Conservation (phyloP, 2,888 invertebrate genomes). For the Mesorhabditis belari region DNA sequence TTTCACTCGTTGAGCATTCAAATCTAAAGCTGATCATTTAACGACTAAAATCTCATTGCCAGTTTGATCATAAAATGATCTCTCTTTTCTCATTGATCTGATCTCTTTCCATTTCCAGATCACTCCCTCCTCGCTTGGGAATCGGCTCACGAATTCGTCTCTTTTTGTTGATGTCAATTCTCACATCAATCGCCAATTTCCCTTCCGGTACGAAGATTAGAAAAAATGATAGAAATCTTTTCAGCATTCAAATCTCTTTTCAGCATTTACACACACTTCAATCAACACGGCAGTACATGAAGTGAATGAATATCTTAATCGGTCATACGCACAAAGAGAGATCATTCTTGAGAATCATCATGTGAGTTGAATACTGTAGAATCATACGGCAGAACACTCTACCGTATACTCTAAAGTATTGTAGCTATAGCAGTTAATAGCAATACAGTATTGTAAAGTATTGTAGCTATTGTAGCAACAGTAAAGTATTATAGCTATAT, state of each 20-base stretch:
- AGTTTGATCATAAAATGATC: no score
- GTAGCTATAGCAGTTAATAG: no score
- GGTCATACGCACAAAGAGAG: conserved; percentile 29
- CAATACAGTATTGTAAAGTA: no score
- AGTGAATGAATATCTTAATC: conserved; percentile 40
- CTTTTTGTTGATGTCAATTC: conserved; percentile 35
- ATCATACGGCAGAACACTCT: no score
- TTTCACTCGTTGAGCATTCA: no score
- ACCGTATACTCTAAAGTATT: no score
- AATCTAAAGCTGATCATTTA: no score
- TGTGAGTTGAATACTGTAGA: conserved; percentile 10
- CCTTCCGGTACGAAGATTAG: conserved; percentile 16
- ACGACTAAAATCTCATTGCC: no score
- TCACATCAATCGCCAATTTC: conserved; percentile 47
- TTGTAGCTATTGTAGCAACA: no score
- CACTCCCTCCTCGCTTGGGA: not conserved
- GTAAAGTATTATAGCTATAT: no score
- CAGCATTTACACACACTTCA: conserved; percentile 41
- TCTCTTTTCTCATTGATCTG: no score
- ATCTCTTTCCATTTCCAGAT: not conserved
- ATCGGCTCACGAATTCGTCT: conserved; percentile 12
- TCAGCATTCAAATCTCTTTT: not conserved
- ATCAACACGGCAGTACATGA: conserved; percentile 43
- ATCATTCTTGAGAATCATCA: conserved; percentile 23
- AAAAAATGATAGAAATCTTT: no score